Evolutionary conservation across 2,797 vertebrate species (phyloP), one percentile per base, ranked within the genome.

Genomic region (Squalus acanthias): DNA sequence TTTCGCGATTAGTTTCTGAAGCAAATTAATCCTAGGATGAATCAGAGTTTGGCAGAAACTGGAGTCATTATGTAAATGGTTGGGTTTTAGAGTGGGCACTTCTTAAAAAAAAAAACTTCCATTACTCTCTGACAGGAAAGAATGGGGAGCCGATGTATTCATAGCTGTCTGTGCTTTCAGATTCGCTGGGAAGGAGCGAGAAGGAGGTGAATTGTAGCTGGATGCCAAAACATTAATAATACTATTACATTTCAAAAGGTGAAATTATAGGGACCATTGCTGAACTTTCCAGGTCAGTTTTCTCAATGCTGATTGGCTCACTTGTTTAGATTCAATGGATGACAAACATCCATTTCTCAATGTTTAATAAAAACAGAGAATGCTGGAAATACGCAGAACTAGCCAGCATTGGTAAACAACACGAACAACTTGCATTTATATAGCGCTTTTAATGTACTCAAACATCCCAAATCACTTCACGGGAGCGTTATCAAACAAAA

Each of bases 61-160:
- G 89, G 60, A 93, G n/a, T 93, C 91, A 93, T 93, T 93, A 93
- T 93, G 91, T 69, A 93, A 93, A 93, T 69, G 63, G 63, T 67
- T 93, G 91, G 39, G n/a, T 93, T 93, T 93, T 5, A 93, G 91
- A 46, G 39, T 93, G 65, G 91, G 65, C n/a, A 93, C 91, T 46
- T 93, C 26, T 69, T 69, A 46, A 69, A 93, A 82, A 17, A 63
- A 57, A 5, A 67, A 69, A 46, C 63, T 69, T 69, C 91, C 91
- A 93, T 93, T 93, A 93, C 17, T 9, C 22, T 69, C 17, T 93
- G 91, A 93, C 91, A 93, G 39, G 65, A 9, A 46, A 24, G 65
- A 46, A 93, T 69, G 63, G n/a, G 3, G 3, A 69, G 6, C 63
- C 65, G 7, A 93, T 92, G 60, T 63, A 92, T 92, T 39, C 89